These are phyloP conservation scores for Brachypalpus laphriformis DNA, from an alignment of 2,888 invertebrate genomes.

Conservation along the genomic window DNA sequence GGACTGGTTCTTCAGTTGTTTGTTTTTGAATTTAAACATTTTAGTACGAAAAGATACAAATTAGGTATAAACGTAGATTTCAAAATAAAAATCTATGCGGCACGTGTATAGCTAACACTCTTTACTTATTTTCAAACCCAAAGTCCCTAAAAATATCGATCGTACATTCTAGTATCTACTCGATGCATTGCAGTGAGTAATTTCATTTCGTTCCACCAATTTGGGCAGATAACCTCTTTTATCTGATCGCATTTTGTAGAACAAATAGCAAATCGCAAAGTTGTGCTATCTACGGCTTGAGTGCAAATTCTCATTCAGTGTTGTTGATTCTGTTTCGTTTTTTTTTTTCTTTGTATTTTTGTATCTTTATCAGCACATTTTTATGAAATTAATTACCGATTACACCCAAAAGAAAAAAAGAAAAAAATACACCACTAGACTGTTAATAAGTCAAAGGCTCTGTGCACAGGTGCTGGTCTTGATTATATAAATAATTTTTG, in stretches of 20 bases:
- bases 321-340: background rate
- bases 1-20: no score
- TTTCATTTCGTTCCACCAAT: background rate
- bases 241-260: conserved; percentile 21
- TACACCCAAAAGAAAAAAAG: conserved; percentile 6
- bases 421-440: background rate
- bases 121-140: background rate
- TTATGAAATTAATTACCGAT: conserved; percentile 25
- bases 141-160: background rate
- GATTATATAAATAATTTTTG: background rate
- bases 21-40: no score
- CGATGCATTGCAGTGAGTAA: conserved; percentile 12
- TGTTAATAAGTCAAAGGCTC: conserved; percentile 52
- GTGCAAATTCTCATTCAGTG: conserved; percentile 23
- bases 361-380: background rate
- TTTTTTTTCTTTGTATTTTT: background rate
- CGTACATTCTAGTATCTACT: background rate
- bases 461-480: conserved; percentile 24
- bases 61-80: no score
- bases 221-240: conserved; percentile 14
- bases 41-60: no score
- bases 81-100: background rate
- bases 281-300: conserved; percentile 9
- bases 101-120: background rate
- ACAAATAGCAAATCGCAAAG: conserved; percentile 4